Base-by-base conservation (phyloP, 37 sponge, comb jelly and placozoan genomes). In the Geodia barretti region DNA sequence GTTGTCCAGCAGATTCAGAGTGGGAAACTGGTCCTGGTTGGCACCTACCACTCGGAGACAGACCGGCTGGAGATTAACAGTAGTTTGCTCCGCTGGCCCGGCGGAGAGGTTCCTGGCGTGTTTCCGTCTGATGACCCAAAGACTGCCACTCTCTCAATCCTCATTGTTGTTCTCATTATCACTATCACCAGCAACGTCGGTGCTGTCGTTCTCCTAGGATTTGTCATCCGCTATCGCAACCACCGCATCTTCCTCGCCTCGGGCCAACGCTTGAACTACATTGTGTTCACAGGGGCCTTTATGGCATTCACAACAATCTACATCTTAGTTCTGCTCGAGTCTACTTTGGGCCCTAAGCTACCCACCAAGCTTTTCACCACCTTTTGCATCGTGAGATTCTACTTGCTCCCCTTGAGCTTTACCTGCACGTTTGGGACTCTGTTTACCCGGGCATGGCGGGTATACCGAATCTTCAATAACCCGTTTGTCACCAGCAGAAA, bases 361-460 rank as follows among this genome's bases (percentile, higher is more conserved):
- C 31, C 37, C 37, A 11, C 5, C 61, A 41, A 63, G 1, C 41
- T 36, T 1, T 77, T 63, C 65, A 63, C 60, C 8, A 9, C 64
- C n/a, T n/a, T 77, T 5, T 77, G 77, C 37, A 19, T 77, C 39
- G 25, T 77, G 17, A 63, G 79, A 64, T 34, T 89, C 2, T 89
- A 79, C 75, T 61, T 89, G 41, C 64, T 39, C 23, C 78, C 78
- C 21, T 28, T 83, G 20, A 73, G 79, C 19, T 89, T 89, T 58
- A 83, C 84, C 36, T 38, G 78, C 31, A 54, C 83, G 25, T 89
- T 72, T 74, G 89, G 89, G 5, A 77, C 78, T 9, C 23, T 89
- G 38, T 83, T 89, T 65, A 79, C 84, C n/a, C 77, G 77, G 59
- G 76, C 89, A 67, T 89, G 83, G 73, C 54, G 83, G 25, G 65